Conservation (phyloP, 2,888 invertebrate species). For the Lepidocyrtinus sp. region DNA sequence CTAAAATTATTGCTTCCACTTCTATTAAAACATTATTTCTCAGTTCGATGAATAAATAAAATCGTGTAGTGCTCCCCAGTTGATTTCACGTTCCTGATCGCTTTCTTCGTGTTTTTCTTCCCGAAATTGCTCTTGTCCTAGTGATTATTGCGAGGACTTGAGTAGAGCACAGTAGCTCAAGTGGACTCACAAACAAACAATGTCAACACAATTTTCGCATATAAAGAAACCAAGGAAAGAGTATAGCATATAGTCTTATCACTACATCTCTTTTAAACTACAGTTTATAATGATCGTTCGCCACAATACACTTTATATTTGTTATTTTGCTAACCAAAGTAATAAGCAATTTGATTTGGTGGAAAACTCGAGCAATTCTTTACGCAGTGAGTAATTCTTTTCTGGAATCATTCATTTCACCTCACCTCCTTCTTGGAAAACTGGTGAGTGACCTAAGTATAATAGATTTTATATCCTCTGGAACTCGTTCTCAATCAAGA, state of each 20-base stretch:
- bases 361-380: constrained; percentile 23
- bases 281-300: no score
- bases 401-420: constrained; percentile 37
- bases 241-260: constrained; percentile 17
- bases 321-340: constrained; percentile 28
- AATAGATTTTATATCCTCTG: no score
- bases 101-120: constrained; percentile 5
- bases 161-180: background rate
- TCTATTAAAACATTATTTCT: constrained; percentile 35
- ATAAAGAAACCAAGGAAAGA: background rate
- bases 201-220: background rate
- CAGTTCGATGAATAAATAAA: constrained; percentile 29
- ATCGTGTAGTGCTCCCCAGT: constrained; percentile 3
- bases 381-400: constrained; percentile 26
- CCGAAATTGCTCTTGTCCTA: no score
- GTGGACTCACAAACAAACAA: background rate
- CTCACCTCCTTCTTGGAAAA: no score
- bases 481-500: no score
- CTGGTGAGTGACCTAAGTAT: no score
- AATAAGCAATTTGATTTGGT: background rate
- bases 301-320: background rate
- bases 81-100: constrained; percentile 1
- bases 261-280: constrained; percentile 20
- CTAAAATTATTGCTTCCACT: background rate
- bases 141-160: no score